Evolutionary conservation across 2,113 vertebrate species (phyloP).

Genomic region (Mormyrus iriodes): DNA sequence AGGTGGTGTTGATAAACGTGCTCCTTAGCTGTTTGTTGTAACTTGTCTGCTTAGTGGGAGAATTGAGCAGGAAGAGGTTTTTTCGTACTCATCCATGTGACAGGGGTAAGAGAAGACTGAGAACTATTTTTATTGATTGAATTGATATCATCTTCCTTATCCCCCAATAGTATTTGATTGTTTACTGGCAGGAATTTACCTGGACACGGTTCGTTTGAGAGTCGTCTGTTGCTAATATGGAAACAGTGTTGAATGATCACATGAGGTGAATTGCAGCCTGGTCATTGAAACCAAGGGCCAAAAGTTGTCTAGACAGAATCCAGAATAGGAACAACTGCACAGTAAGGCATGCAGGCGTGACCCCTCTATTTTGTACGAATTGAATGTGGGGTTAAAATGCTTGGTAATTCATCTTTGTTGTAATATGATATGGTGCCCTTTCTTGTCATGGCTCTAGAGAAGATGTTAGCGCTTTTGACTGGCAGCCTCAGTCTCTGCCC

Average conservation of each 20-base stretch:
- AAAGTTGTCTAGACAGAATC: background rate
- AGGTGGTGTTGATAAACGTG: background rate
- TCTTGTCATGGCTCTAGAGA: background rate
- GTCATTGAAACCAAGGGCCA: background rate
- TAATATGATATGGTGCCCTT: background rate
- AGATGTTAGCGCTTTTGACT: background rate
- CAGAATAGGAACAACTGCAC: background rate
- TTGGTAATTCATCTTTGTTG: background rate
- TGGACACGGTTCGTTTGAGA: background rate
- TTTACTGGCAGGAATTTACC: background rate
- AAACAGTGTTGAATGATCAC: background rate
- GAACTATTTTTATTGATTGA: background rate
- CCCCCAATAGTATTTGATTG: background rate
- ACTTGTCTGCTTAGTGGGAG: background rate
- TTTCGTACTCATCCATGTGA: background rate
- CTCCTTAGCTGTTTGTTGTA: background rate
- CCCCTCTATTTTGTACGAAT: background rate
- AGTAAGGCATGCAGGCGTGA: background rate
- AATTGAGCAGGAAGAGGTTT: no score
- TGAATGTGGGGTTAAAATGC: background rate
- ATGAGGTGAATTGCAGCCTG: background rate
- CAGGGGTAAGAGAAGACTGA: background rate
- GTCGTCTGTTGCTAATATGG: background rate
- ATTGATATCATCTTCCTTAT: background rate
- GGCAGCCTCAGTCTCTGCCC: constrained; percentile 1